Percentiles rank a stretch among this genome's conserved stretches.
phyloP scores from a whole-genome alignment of 2,888 invertebrate species.

The Eupithecia inturbata region DNA sequence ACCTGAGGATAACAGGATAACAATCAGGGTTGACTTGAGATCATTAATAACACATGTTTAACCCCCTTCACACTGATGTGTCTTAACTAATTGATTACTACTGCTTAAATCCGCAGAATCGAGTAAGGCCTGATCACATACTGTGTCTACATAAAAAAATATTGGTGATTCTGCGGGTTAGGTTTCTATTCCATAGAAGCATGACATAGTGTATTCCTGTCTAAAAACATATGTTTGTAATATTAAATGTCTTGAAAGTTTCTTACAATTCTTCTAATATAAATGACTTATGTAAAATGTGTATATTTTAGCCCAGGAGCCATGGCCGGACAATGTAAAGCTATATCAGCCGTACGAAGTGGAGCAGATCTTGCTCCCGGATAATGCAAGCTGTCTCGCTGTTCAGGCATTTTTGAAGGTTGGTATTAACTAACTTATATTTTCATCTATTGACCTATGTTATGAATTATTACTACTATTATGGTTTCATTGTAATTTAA shows the following conservation, averaged over 20 bases:
- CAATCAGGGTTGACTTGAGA: not conserved
- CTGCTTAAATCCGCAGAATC: not conserved
- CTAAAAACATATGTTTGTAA: not conserved
- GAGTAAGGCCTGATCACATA: no score
- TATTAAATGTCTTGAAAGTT: not conserved
- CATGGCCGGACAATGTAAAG: slow-evolving; percentile 95
- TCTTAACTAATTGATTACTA: not conserved
- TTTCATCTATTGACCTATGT: no score
- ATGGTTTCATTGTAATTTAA: no score
- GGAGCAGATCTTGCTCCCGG: slow-evolving; percentile 96
- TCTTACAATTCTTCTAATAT: not conserved
- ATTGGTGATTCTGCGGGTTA: not conserved
- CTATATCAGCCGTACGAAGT: slow-evolving; percentile 95
- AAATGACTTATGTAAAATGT: not conserved
- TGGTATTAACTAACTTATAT: no score
- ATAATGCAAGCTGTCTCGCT: slow-evolving; percentile 96
- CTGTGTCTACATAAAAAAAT: no score
- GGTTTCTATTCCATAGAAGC: not conserved
- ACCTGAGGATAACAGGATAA: no score
- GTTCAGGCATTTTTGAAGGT: slow-evolving; percentile 95
- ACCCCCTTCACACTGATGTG: not conserved
- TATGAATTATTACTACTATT: no score
- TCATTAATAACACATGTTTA: not conserved
- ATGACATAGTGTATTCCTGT: not conserved
- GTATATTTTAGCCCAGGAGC: slow-evolving; percentile 88